These are phyloP conservation scores for Sarotherodon lohbergeri DNA, from an alignment of 2,113 vertebrate genomes.

Conservation along the genomic window DNA sequence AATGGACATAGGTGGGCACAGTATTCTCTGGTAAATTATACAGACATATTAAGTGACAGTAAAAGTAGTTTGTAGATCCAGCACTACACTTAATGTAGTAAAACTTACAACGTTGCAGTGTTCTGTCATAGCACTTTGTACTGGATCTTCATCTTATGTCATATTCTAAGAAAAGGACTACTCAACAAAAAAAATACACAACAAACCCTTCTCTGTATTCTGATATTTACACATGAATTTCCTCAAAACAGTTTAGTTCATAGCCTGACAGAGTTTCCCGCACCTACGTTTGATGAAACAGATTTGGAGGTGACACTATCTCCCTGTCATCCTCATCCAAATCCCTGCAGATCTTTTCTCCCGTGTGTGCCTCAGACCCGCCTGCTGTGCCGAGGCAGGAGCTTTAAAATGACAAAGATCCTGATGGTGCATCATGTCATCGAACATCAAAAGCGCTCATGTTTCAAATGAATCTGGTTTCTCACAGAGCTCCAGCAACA, in stretches of 20 bases:
- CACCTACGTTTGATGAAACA: neutral
- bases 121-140: neutral
- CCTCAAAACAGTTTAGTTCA: neutral
- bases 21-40: neutral
- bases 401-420: slow-evolving; percentile 34
- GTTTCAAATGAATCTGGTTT: neutral
- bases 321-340: slow-evolving; percentile 18
- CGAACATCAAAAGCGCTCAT: slow-evolving; percentile 9
- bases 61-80: neutral
- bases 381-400: neutral
- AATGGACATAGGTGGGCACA: neutral
- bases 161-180: neutral
- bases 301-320: neutral
- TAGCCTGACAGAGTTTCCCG: neutral
- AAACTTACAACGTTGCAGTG: neutral
- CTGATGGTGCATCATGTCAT: slow-evolving; percentile 12
- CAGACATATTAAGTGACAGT: neutral
- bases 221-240: neutral
- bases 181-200: neutral
- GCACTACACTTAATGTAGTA: neutral
- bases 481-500: neutral
- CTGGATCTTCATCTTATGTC: neutral
- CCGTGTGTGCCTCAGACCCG: neutral
- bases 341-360: slow-evolving; percentile 11
- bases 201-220: neutral